Percentiles rank a stretch among this genome's conserved stretches.
These are phyloP conservation scores for Hepsetus odoe DNA, from an alignment of 2,113 vertebrate species.

Conservation along the genomic window DNA sequence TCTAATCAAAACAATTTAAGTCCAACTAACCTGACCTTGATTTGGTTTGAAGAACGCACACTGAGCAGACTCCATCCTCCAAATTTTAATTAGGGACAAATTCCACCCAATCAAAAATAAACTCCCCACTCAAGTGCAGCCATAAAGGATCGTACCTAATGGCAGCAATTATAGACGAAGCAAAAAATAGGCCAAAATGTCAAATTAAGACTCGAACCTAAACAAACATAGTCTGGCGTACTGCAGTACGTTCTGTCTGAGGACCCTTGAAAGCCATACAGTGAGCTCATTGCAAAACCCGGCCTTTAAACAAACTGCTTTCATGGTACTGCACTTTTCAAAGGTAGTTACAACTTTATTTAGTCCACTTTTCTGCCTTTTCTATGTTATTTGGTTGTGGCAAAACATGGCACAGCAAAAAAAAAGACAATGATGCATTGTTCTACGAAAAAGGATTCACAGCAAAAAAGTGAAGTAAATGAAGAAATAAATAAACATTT, in stretches of 20 bases:
- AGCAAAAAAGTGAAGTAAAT: too few species aligned
- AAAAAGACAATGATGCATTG: too few species aligned
- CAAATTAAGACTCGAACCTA: constrained; percentile 31
- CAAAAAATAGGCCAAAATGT: constrained; percentile 28
- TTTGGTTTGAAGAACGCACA: constrained; percentile 7
- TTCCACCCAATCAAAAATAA: constrained; percentile 52
- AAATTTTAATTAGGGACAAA: too few species aligned
- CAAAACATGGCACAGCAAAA: too few species aligned
- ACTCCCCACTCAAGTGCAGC: constrained; percentile 46
- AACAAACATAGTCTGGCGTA: constrained; percentile 10
- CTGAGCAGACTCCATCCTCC: too few species aligned
- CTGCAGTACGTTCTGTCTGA: neutral
- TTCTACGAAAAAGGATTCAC: too few species aligned
- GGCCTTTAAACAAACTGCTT: neutral
- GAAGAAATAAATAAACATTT: too few species aligned
- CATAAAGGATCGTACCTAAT: constrained; percentile 49
- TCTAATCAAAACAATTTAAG: constrained; percentile 10
- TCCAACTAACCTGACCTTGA: constrained; percentile 46
- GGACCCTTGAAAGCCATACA: neutral
- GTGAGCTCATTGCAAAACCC: constrained; percentile 10
- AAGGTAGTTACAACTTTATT: too few species aligned
- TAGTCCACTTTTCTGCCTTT: too few species aligned
- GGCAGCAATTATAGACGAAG: constrained; percentile 49
- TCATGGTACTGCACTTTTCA: neutral
- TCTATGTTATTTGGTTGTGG: too few species aligned